These are phyloP conservation scores for Steinernema carpocapsae DNA, from an alignment of 2,888 invertebrate genomes.

Conservation along the genomic window DNA sequence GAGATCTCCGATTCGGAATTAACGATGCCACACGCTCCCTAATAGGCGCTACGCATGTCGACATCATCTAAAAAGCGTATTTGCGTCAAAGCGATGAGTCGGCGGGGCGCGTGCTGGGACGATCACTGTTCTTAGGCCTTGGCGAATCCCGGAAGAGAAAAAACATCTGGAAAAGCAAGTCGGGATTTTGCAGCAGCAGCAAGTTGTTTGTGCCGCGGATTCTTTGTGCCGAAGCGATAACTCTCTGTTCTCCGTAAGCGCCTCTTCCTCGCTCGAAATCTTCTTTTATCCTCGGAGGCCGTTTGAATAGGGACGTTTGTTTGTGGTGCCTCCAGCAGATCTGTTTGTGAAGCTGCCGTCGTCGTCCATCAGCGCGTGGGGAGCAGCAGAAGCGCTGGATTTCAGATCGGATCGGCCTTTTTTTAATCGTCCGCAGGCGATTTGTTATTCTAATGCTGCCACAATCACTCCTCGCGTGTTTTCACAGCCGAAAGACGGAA, in stretches of 20 bases:
- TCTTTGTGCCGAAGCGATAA: background rate
- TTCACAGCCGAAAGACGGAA: background rate
- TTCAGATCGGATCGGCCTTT: slow-evolving; percentile 18
- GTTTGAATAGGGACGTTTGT: background rate
- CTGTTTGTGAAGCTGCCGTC: slow-evolving; percentile 26
- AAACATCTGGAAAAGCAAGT: background rate
- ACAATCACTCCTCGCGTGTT: slow-evolving; percentile 16
- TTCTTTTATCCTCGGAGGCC: too few species aligned
- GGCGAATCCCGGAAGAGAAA: background rate
- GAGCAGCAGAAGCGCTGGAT: too few species aligned
- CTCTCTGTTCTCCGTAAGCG: background rate
- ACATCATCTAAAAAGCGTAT: background rate
- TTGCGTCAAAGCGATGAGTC: background rate
- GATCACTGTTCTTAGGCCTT: background rate
- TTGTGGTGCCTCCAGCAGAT: background rate
- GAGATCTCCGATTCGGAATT: background rate
- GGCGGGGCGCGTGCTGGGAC: background rate
- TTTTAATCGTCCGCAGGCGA: background rate
- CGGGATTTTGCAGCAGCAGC: slow-evolving; percentile 1
- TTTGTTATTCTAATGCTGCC: background rate
- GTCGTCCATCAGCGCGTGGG: background rate
- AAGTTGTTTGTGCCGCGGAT: background rate
- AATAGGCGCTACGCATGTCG: background rate
- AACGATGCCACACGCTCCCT: background rate
- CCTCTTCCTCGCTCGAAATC: too few species aligned